phyloP scores from a whole-genome alignment of 2,797 vertebrate genomes.

The Miichthys miiuy region DNA sequence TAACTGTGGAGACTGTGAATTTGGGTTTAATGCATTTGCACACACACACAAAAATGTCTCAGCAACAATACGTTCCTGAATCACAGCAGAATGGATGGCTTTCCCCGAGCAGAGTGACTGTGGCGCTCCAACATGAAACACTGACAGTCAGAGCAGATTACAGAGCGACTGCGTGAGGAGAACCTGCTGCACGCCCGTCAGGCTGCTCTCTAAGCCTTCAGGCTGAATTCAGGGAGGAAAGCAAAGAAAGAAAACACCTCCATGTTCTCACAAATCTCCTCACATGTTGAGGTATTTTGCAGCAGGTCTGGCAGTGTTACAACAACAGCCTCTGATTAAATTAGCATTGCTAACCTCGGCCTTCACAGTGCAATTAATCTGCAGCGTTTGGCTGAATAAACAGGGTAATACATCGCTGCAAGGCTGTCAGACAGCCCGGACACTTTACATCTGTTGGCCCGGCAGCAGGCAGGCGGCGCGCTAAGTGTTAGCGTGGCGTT shows the following conservation, averaged over 20 bases:
- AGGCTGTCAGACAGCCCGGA: conserved; percentile 57
- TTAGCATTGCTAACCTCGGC: conserved; percentile 83
- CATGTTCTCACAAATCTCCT: conserved; percentile 31
- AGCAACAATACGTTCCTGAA: conserved; percentile 8
- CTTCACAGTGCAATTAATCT: conserved; percentile 77
- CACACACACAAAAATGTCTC: background rate
- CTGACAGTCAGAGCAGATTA: conserved; percentile 14
- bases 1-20: background rate
- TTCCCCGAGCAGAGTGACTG: background rate
- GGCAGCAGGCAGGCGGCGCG: conserved; percentile 34
- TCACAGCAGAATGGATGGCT: conserved; percentile 1
- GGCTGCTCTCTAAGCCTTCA: background rate
- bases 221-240: background rate
- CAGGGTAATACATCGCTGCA: conserved; percentile 71
- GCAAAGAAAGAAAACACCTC: conserved; percentile 11
- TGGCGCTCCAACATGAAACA: conserved; percentile 9
- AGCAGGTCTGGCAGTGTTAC: conserved; percentile 41
- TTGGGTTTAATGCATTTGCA: conserved; percentile 9
- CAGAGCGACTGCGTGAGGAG: background rate
- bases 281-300: conserved; percentile 34
- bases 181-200: background rate
- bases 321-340: conserved; percentile 81
- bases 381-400: conserved; percentile 79
- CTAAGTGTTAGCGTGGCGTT: conserved; percentile 59
- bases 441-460: conserved; percentile 74